These are phyloP conservation scores for Callyntrura guangdongensis DNA, from an alignment of 2,888 invertebrate genomes.

Conservation along the genomic window DNA sequence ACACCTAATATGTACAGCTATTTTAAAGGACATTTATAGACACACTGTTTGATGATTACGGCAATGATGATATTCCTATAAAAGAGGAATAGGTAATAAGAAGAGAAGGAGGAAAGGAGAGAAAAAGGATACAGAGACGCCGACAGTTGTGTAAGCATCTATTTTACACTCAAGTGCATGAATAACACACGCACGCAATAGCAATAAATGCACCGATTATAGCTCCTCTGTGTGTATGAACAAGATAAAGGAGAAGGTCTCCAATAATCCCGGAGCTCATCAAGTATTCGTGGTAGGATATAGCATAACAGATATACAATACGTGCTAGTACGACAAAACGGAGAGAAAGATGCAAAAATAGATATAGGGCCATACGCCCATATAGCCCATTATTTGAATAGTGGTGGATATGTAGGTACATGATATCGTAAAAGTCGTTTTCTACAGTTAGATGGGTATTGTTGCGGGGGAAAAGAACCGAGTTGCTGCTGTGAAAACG, in stretches of 20 bases:
- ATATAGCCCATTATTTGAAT: not conserved
- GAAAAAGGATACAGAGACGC: too few relatives aligned
- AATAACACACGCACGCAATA: slow-evolving; percentile 65
- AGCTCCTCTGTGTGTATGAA: slow-evolving; percentile 71
- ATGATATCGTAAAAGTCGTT: slow-evolving; percentile 1
- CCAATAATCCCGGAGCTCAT: slow-evolving; percentile 74
- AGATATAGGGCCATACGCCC: not conserved
- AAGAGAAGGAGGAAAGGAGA: not conserved
- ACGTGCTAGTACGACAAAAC: slow-evolving; percentile 17
- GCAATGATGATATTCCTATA: slow-evolving; percentile 43
- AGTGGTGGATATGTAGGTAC: not conserved
- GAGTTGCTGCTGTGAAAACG: slow-evolving; percentile 34
- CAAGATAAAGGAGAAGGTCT: slow-evolving; percentile 67
- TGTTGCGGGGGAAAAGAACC: not conserved
- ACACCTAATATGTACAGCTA: slow-evolving; percentile 39
- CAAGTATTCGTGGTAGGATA: slow-evolving; percentile 68
- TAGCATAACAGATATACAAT: slow-evolving; percentile 62
- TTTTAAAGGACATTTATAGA: slow-evolving; percentile 59
- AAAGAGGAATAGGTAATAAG: slow-evolving; percentile 37
- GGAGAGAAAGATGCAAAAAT: slow-evolving; percentile 5
- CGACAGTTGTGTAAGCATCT: slow-evolving; percentile 2
- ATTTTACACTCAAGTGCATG: slow-evolving; percentile 68
- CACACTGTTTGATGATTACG: slow-evolving; percentile 50
- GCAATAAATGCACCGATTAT: slow-evolving; percentile 76
- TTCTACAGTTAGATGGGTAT: not conserved